Evolutionary conservation across 2,113 vertebrate species (phyloP).

Genomic region (Perca flavescens): DNA sequence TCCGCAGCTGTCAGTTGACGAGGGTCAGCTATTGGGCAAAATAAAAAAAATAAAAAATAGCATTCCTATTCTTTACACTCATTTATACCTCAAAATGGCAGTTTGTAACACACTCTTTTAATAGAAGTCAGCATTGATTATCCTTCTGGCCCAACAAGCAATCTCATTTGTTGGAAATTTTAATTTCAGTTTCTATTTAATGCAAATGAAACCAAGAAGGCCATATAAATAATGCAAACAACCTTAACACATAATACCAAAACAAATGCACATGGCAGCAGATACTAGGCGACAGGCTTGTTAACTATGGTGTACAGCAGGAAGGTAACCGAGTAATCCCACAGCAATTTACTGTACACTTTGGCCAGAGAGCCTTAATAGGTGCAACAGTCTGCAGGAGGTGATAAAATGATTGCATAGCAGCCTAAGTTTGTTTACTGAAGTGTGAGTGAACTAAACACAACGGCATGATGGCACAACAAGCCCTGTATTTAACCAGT

Average conservation of each 20-base stretch:
- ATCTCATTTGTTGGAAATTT: conserved; percentile 1
- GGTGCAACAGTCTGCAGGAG: conserved; percentile 29
- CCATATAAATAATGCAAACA: conserved; percentile 47
- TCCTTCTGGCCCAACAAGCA: not conserved
- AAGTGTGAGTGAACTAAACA: conserved; percentile 13
- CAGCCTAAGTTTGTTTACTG: conserved; percentile 30
- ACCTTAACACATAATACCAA: conserved; percentile 36
- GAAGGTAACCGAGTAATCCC: conserved; percentile 34
- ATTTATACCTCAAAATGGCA: not conserved
- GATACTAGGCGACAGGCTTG: conserved; percentile 40
- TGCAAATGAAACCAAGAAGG: conserved; percentile 19
- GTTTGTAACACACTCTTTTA: not conserved
- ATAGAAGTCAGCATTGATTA: not conserved
- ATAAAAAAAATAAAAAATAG: too few species aligned
- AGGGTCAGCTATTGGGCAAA: too few species aligned
- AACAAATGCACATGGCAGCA: conserved; percentile 49
- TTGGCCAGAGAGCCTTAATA: conserved; percentile 23
- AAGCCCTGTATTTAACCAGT: not conserved
- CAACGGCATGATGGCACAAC: conserved; percentile 8
- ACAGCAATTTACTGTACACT: conserved; percentile 11
- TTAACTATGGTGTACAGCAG: conserved; percentile 20
- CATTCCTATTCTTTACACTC: too few species aligned
- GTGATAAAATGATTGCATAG: conserved; percentile 44
- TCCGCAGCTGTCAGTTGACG: too few species aligned
- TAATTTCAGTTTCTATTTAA: conserved; percentile 19